Conservation (phyloP, 2,888 invertebrate genomes). For the Spilarctia lutea region DNA sequence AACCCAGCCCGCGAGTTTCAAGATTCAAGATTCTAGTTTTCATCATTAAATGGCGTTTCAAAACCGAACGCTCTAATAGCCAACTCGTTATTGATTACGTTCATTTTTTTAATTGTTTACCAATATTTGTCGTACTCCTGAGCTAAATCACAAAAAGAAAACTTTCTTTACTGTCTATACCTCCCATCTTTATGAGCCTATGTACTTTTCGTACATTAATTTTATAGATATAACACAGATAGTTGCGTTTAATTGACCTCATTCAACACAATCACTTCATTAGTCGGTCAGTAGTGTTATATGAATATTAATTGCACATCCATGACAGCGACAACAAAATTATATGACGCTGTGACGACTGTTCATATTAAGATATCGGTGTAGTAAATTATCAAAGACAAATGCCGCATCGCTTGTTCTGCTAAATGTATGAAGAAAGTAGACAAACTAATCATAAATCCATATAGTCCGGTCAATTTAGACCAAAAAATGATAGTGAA, state of each 20-base stretch:
- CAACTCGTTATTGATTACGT: too few species aligned
- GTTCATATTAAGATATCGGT: not conserved
- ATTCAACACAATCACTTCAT: not conserved
- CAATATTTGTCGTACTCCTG: not conserved
- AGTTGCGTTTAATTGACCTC: slow-evolving; percentile 1
- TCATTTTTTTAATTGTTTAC: not conserved
- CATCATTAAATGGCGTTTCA: too few species aligned
- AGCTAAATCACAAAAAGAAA: not conserved
- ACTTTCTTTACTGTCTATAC: not conserved
- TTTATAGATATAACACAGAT: slow-evolving; percentile 1
- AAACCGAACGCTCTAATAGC: too few species aligned
- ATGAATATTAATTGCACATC: slow-evolving; percentile 1
- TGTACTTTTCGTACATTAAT: not conserved
- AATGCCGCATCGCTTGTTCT: not conserved
- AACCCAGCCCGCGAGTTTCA: too few species aligned
- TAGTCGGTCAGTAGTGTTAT: slow-evolving; percentile 5
- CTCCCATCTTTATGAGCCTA: not conserved
- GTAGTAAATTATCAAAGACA: not conserved
- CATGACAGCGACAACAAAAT: not conserved
- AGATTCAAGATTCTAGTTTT: too few species aligned
- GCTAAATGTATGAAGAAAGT: not conserved
- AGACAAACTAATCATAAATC: not conserved
- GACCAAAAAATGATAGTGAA: too few species aligned
- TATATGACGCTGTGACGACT: not conserved
- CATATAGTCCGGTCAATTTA: too few species aligned